Base-by-base conservation (phyloP, 2,113 vertebrate genomes). In the Ptychochromis oligacanthus region DNA sequence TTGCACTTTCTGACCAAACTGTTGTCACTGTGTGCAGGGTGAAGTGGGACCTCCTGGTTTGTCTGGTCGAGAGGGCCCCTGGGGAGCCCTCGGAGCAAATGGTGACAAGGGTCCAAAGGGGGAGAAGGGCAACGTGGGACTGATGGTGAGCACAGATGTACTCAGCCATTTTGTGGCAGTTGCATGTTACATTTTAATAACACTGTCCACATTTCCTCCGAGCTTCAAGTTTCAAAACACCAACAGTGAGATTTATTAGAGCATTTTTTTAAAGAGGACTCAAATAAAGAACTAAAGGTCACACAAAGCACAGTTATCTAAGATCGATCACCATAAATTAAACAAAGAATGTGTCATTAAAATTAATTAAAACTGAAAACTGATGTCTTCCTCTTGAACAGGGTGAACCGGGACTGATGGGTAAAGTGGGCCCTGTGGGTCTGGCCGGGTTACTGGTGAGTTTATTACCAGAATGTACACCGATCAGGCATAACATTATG, bases 341-440 rank as follows among this genome's bases (percentile, higher is more conserved):
- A 54, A 72, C 46, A 31, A 72, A 72, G 26, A 72, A n/a, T 15
- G 13, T 36, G 36, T 54, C 11, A n/a, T 72, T 46, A 4, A 58
- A 8, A 58, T 80, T 31, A 17, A 46, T 70, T 15, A 9, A 56
- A 72, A 65, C 5, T 77, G 52, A 17, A 34, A 40, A 67, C 14
- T 84, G 18, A 82, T 79, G 59, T 84, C 26, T 56, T 77, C 36
- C 49, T 81, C 40, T 77, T 89, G 49, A 49, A 85, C 87, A 98
- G 97, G 97, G 96, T 78, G 96, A 96, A 70, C 90, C 93, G 0
- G 97, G 97, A 8, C 84, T 96, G 55, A 88, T 93, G 1, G 97
- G 97, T 15, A 87, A 91, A 36, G 49, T 89, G 0, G 97, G 97
- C 82, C 86, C 91, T 58, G 17, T 82, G 5, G 97, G 97, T 40